Percentiles rank a stretch among this genome's conserved stretches.
These are phyloP conservation scores for Tiliacea aurago DNA, from an alignment of 2,888 invertebrate genomes.

Conservation along the genomic window DNA sequence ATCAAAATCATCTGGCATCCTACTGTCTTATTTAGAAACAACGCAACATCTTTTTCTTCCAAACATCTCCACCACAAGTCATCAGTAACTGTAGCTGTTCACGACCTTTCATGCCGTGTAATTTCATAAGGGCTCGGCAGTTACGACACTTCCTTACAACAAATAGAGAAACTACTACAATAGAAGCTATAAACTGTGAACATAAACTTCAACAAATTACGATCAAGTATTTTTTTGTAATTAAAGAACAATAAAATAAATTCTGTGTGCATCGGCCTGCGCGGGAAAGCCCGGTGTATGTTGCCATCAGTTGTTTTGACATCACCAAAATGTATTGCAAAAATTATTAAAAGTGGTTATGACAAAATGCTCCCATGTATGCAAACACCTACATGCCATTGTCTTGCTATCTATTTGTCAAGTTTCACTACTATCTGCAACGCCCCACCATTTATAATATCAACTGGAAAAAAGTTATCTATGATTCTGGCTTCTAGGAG, in stretches of 20 bases:
- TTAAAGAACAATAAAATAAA: conserved; percentile 48
- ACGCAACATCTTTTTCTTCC: neutral
- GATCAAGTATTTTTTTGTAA: conserved; percentile 25
- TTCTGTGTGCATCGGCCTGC: conserved; percentile 62
- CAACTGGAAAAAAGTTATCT: neutral
- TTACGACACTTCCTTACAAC: conserved; percentile 73
- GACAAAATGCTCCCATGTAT: conserved; percentile 5
- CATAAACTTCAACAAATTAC: conserved; percentile 20
- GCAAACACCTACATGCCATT: conserved; percentile 49
- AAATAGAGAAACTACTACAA: conserved; percentile 51
- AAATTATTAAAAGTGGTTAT: conserved; percentile 15
- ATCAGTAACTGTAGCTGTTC: neutral
- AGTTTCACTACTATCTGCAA: conserved; percentile 33
- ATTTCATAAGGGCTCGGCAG: conserved; percentile 57
- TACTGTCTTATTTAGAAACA: neutral
- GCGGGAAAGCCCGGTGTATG: conserved; percentile 71
- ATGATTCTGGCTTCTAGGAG: too few species aligned
- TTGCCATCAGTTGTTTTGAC: neutral
- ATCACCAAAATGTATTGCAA: conserved; percentile 26
- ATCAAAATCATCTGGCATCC: too few species aligned
- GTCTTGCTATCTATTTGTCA: conserved; percentile 34
- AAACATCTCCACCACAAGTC: neutral
- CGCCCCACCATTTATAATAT: conserved; percentile 25
- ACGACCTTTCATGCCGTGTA: neutral
- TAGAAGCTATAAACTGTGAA: conserved; percentile 18